Evolutionary conservation across 1,140 invertebrate species (phyloP).

Genomic region (Drosophila gunungcola): DNA sequence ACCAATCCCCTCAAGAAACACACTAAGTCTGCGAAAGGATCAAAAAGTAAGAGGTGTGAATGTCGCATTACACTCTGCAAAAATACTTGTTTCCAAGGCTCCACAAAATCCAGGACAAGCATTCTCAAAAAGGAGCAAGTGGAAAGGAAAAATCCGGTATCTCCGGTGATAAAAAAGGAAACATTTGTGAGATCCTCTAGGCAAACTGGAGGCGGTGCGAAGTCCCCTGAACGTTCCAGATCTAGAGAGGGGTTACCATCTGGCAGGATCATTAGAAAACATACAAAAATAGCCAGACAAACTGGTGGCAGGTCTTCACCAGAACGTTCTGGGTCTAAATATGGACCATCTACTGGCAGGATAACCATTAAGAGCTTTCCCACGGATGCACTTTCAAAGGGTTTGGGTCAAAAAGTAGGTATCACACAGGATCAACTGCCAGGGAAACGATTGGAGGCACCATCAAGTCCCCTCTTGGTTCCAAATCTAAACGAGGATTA

Average conservation of each 20-base stretch:
- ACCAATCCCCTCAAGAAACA: background rate
- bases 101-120: too few relatives aligned
- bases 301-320: background rate
- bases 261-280: background rate
- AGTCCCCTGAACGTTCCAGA: background rate
- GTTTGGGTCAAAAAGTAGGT: too few relatives aligned
- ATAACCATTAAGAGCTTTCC: too few relatives aligned
- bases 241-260: background rate
- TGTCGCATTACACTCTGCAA: background rate
- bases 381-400: too few relatives aligned
- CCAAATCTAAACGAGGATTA: too few relatives aligned
- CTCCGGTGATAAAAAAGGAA: background rate
- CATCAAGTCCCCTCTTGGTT: too few relatives aligned
- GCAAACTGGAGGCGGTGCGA: background rate
- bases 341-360: background rate
- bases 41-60: background rate
- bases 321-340: background rate
- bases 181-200: background rate
- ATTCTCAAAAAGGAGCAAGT: background rate
- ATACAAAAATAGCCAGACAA: background rate
- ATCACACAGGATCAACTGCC: too few relatives aligned
- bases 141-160: background rate
- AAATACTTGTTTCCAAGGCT: too few relatives aligned
- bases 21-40: background rate
- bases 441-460: too few relatives aligned